Evolutionary conservation across 2,113 vertebrate species (phyloP).

Genomic region (Podarcis muralis): DNA sequence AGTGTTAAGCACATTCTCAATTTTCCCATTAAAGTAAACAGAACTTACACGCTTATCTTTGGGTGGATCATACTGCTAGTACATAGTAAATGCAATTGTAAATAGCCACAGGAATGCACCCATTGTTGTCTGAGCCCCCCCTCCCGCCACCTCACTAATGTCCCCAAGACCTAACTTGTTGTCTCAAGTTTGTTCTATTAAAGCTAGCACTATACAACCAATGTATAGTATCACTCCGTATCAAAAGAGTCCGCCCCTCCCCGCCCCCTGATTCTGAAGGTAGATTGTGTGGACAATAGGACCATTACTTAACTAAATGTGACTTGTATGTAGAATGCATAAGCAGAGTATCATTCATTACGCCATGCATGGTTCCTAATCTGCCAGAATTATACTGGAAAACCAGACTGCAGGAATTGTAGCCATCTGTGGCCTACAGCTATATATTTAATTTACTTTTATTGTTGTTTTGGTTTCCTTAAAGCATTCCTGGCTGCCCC

Average conservation of each 20-base stretch:
- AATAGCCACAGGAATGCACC: not conserved
- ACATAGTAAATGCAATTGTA: not conserved
- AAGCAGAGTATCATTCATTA: conserved; percentile 36
- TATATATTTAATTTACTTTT: conserved; percentile 59
- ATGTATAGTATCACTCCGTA: not conserved
- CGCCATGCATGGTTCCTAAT: conserved; percentile 45
- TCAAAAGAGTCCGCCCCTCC: not conserved
- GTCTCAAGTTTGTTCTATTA: conserved; percentile 17
- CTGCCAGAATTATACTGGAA: conserved; percentile 55
- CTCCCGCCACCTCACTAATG: not conserved
- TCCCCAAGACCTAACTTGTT: not conserved
- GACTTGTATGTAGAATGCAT: conserved; percentile 13
- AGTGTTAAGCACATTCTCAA: not conserved
- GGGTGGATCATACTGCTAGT: not conserved
- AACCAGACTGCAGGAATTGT: conserved; percentile 45
- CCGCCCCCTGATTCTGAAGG: not conserved
- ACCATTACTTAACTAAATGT: conserved; percentile 24
- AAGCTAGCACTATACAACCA: not conserved
- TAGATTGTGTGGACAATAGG: conserved; percentile 18
- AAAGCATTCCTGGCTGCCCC: conserved; percentile 52
- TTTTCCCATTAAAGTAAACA: not conserved
- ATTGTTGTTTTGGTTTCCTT: conserved; percentile 58
- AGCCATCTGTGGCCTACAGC: conserved; percentile 36
- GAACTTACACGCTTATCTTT: not conserved
- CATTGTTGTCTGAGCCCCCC: not conserved